phyloP scores from a whole-genome alignment of 1,140 invertebrate genomes.

The Aphaenogaster rudis region DNA sequence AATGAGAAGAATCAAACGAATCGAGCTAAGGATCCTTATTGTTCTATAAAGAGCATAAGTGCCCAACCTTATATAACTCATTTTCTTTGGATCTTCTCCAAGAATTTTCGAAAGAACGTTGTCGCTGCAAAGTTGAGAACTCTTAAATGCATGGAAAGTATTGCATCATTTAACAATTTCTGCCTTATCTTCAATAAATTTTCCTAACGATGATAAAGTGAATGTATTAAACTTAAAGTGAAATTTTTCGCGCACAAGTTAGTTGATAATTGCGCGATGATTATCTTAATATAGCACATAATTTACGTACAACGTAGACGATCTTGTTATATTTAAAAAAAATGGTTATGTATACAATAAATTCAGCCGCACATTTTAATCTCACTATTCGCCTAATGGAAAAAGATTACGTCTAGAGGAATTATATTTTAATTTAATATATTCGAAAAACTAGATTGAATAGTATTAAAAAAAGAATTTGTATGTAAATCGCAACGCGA shows the following conservation, averaged over 20 bases:
- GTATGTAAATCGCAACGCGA: background rate
- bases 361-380: background rate
- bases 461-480: background rate
- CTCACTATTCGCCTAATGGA: background rate
- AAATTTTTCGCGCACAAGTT: background rate
- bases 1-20: constrained; percentile 12
- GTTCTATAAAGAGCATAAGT: background rate
- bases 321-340: background rate
- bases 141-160: constrained; percentile 6
- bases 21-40: background rate
- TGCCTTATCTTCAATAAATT: background rate
- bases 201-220: constrained; percentile 6
- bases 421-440: constrained; percentile 11
- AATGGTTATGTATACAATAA: background rate
- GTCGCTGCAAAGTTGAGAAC: constrained; percentile 17
- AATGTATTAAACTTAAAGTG: background rate
- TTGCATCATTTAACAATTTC: constrained; percentile 19
- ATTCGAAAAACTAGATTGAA: background rate
- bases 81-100: constrained; percentile 22
- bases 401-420: background rate
- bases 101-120: constrained; percentile 28
- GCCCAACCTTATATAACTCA: background rate
- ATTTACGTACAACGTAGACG: background rate
- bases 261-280: background rate
- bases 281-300: background rate